Base-by-base conservation (phyloP, 2,888 invertebrate species). In the Eupithecia insigniata region DNA sequence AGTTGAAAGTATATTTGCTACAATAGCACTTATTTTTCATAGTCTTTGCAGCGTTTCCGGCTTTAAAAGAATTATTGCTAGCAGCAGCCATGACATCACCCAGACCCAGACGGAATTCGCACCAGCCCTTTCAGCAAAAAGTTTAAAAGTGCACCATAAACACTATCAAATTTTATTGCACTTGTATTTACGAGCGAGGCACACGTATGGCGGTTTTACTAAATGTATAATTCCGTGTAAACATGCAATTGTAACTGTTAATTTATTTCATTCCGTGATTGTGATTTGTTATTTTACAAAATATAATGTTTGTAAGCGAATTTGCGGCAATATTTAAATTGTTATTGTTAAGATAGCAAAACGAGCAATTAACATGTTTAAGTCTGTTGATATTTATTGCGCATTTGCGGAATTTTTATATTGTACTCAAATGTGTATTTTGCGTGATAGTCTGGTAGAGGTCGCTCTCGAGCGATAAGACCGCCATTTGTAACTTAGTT, bases 201-300 rank as follows among this genome's bases (percentile, higher is more conserved):
- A 79, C 77, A 81, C 78, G 79, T 79, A 80, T 84, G 75, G 79
- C 81, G 81, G 83, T 83, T 86, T 83, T 79, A 80, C 82, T 81
- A 81, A 74, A 73, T 84, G 84, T 83, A 85, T 60, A 87, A 89
- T 88, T 86, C 81, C 79, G 82, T 78, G 82, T 81, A 81, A 85
- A 84, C 89, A 89, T 87, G 89, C 87, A 83, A 87, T 84, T 84
- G 83, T 80, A 85, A 79, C 75, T 74, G 78, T 77, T 80, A 71
- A 78, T 75, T 71, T 79, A 77, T 80, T 82, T 79, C 81, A 83
- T 78, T 80, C 76, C 78, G 74, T 82, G 84, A 84, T 84, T 82
- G 81, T 84, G 84, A 88, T 89, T 89, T 87, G 85, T 85, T 84
- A 83, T 87, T 85, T 83, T 79, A 82, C 83, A 82, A 83, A 85